phyloP scores from a whole-genome alignment of 2,113 vertebrate species.

The Emberiza fucata region DNA sequence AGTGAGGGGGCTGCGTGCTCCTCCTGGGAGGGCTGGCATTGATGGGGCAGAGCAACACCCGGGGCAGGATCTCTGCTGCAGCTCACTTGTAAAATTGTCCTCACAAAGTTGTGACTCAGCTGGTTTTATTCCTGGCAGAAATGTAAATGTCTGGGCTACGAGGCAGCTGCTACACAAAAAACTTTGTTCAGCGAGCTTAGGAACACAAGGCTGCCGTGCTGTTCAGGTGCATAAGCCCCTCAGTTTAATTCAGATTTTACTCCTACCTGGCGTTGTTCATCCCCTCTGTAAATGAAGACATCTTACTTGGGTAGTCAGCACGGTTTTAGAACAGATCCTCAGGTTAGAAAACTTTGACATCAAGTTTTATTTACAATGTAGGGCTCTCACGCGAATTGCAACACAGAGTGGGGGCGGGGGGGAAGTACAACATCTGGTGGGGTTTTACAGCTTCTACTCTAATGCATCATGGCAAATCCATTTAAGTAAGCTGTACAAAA shows the following conservation, averaged over 20 bases:
- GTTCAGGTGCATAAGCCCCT: accelerated
- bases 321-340: not conserved
- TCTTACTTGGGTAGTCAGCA: not conserved
- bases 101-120: not conserved
- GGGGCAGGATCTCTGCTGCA: not conserved
- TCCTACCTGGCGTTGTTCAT: not conserved
- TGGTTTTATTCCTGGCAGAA: not conserved
- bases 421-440: constrained; percentile 9
- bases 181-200: not conserved
- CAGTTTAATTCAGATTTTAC: not conserved
- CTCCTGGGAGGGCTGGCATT: not conserved
- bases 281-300: not conserved
- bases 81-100: not conserved
- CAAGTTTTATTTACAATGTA: not conserved
- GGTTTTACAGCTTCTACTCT: constrained; percentile 6
- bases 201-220: not conserved
- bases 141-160: not conserved
- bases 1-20: not conserved
- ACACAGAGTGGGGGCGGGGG: accelerated
- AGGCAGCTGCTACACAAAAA: not conserved
- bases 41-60: not conserved
- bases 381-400: not conserved
- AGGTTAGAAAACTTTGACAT: not conserved
- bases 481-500: constrained; percentile 46
- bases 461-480: constrained; percentile 23